These are phyloP conservation scores for Lymantria monacha DNA, from an alignment of 2,888 invertebrate species.

Conservation along the genomic window DNA sequence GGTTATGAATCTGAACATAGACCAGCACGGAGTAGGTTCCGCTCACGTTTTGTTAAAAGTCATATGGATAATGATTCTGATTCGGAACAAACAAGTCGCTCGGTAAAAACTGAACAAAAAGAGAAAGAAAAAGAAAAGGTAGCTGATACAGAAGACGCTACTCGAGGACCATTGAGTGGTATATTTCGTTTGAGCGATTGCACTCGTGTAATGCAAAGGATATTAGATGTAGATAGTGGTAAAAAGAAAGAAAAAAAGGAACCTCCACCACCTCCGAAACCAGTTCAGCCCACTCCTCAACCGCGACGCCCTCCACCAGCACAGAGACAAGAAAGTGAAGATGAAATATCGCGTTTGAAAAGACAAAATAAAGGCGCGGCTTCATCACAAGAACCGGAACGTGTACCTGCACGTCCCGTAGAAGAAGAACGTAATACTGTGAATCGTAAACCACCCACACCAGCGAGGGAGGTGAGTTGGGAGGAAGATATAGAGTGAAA, in stretches of 20 bases:
- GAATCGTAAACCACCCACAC: constrained; percentile 85
- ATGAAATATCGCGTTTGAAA: constrained; percentile 93
- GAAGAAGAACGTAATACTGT: constrained; percentile 84
- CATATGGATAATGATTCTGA: constrained; percentile 90
- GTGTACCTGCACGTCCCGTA: constrained; percentile 71
- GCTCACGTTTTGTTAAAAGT: constrained; percentile 86
- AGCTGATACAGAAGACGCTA: constrained; percentile 94
- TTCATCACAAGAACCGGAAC: constrained; percentile 83
- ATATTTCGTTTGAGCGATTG: constrained; percentile 94
- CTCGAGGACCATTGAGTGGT: constrained; percentile 92
- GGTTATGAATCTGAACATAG: constrained; percentile 86
- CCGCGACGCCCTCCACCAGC: constrained; percentile 84
- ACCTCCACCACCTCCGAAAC: constrained; percentile 77
- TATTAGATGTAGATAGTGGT: constrained; percentile 90
- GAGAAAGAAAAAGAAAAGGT: constrained; percentile 86
- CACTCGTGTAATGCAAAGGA: constrained; percentile 93
- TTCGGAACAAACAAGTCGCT: constrained; percentile 83
- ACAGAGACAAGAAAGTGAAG: constrained; percentile 91
- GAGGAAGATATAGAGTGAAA: constrained; percentile 76
- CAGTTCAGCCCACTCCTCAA: constrained; percentile 81
- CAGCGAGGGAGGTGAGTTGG: constrained; percentile 90
- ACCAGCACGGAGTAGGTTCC: constrained; percentile 84
- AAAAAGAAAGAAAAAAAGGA: constrained; percentile 90
- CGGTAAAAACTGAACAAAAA: constrained; percentile 85
- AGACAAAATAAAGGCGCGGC: constrained; percentile 90